Percentiles rank a stretch among this genome's conserved stretches.
Evolutionary conservation across 2,113 vertebrate species (phyloP).

Genomic region (Bos taurus): DNA sequence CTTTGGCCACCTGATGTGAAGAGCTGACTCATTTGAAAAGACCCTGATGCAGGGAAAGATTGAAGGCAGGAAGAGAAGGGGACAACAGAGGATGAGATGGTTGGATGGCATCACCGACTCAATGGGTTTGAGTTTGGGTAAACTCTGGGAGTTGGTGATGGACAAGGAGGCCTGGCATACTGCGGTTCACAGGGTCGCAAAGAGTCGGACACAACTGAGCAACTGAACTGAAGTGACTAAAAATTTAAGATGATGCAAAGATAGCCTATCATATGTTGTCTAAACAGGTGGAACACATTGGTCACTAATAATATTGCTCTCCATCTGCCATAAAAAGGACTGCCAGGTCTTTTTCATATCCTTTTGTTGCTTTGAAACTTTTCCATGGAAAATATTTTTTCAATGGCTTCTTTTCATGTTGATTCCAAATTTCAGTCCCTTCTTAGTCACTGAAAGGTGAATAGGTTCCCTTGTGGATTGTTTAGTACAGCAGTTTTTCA

Average conservation of each 20-base stretch:
- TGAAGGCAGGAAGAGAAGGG: not conserved
- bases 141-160: not conserved
- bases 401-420: not conserved
- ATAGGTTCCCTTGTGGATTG: not conserved
- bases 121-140: not conserved
- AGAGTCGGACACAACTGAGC: not conserved
- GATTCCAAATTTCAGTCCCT: not conserved
- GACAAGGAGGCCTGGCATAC: not conserved
- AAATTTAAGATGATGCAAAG: not conserved
- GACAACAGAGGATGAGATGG: not conserved
- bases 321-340: not conserved
- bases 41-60: not conserved
- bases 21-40: not conserved
- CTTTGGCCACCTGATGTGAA: not conserved
- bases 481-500: not conserved
- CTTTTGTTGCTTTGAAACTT: conserved; percentile 3
- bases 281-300: not conserved
- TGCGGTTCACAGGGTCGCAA: rapidly evolving
- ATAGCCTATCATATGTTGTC: not conserved
- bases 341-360: not conserved
- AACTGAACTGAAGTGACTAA: not conserved
- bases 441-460: not conserved
- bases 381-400: not conserved
- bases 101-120: not conserved
- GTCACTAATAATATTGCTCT: not conserved